Base-by-base conservation (phyloP, 1,140 invertebrate genomes). In the Pseudomyrmex sp. region DNA sequence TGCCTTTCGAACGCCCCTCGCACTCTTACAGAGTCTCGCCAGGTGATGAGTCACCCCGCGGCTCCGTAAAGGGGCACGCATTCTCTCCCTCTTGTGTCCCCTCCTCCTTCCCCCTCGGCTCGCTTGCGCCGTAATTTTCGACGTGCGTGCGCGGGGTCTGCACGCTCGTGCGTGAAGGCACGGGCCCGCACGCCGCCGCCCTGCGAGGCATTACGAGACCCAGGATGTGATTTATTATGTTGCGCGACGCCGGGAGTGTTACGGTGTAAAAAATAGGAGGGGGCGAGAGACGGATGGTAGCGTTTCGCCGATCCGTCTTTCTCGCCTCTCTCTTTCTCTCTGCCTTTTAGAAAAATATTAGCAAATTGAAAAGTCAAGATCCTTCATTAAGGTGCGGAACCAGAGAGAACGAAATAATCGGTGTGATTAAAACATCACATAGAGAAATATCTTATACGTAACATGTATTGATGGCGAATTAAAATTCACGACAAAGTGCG, bases 11-110 rank as follows among this genome's bases (percentile, higher is more conserved):
- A 26, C 72, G 79, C 83, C 77, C 73, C 52, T 48, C 73, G 76
- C 62, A 74, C 66, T 69, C 77, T 76, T 75, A 61, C 76, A 58
- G 90, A 84, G 86, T 88, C 88, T 90, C 89, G 92, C 93, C 93
- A 94, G 93, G 93, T 93, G 93, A 93, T 94, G 93, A 94, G 90
- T 94, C 93, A 93, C 91, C 93, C 93, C 87, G 85, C 85, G 79
- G 75, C 83, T 87, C 63, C 75, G 80, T 65, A 50, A 73, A 88
- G 86, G 83, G 63, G 75, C 83, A 70, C 50, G 13, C 75, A 35
- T 23, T 20, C 12, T 5, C 8, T 15, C 20, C 18, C 35, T n/a
- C 5, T n/a, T 0, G 2, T 4, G 35, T 35, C 1, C 1, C 20
- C 20, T 1, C 20, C 20, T 23, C 23, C 23, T 2, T 13, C 20